These are phyloP conservation scores for Coturnix japonica DNA, from an alignment of 2,113 vertebrate genomes.

Conservation along the genomic window DNA sequence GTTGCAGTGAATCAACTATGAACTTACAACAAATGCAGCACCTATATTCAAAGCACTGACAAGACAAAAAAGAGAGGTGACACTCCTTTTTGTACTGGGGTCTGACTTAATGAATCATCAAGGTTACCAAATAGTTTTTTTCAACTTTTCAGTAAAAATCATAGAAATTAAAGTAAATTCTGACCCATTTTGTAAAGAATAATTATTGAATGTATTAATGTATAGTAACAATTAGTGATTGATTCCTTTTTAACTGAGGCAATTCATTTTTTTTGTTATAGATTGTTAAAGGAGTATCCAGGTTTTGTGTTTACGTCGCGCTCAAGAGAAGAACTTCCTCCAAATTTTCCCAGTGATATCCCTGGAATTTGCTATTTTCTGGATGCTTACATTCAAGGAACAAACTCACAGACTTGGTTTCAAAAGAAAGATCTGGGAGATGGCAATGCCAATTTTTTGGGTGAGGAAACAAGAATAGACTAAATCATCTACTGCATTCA, in stretches of 20 bases:
- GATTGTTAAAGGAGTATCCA: constrained; percentile 89
- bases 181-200: not conserved
- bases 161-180: not conserved
- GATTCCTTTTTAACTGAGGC: constrained; percentile 14
- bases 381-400: constrained; percentile 82
- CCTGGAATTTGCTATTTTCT: constrained; percentile 98
- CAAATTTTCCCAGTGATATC: constrained; percentile 94
- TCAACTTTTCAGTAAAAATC: not conserved
- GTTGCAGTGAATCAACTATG: not conserved
- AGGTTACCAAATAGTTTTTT: not conserved
- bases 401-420: constrained; percentile 74
- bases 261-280: constrained; percentile 75
- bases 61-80: not conserved
- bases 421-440: constrained; percentile 75
- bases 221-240: not conserved
- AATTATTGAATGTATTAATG: not conserved
- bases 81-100: not conserved
- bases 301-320: constrained; percentile 94
- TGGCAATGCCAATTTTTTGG: constrained; percentile 79
- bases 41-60: not conserved
- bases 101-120: not conserved
- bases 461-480: constrained; percentile 78
- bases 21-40: not conserved
- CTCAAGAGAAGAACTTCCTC: constrained; percentile 93
- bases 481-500: constrained; percentile 26